Conservation (phyloP, 2,113 vertebrate species). For the Gymnarchus niloticus region DNA sequence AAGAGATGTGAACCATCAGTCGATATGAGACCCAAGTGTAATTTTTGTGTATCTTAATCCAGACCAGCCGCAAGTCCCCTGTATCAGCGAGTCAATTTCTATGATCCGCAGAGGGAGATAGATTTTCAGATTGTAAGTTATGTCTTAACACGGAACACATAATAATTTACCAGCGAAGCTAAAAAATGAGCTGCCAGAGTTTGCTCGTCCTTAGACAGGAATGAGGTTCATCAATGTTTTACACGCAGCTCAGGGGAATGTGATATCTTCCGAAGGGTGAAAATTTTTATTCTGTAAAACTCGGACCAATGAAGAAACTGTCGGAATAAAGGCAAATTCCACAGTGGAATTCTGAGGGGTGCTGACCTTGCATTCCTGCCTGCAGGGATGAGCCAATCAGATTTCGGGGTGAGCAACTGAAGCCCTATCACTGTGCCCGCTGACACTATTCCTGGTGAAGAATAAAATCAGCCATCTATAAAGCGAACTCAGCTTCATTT, state of each 20-base stretch:
- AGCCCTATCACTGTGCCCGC: neutral
- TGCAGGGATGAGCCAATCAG: neutral
- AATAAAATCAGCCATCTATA: neutral
- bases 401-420: neutral
- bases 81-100: neutral
- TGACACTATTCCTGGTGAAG: neutral
- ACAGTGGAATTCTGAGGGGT: neutral
- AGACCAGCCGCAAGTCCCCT: neutral
- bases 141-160: neutral
- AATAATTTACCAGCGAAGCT: neutral
- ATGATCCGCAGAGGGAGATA: neutral
- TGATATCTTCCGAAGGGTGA: neutral
- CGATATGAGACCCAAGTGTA: neutral
- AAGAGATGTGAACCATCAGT: neutral
- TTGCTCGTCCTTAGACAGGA: neutral
- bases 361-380: constrained; percentile 1
- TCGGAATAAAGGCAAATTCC: neutral
- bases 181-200: neutral
- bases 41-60: constrained; percentile 13
- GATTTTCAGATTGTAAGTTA: neutral
- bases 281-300: neutral
- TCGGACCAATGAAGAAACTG: neutral
- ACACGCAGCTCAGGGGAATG: neutral
- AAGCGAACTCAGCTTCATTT: neutral
- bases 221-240: constrained; percentile 6